These are phyloP conservation scores for Pocillopora grandis DNA, from an alignment of 92 coral and sea anemone genomes.

Conservation along the genomic window DNA sequence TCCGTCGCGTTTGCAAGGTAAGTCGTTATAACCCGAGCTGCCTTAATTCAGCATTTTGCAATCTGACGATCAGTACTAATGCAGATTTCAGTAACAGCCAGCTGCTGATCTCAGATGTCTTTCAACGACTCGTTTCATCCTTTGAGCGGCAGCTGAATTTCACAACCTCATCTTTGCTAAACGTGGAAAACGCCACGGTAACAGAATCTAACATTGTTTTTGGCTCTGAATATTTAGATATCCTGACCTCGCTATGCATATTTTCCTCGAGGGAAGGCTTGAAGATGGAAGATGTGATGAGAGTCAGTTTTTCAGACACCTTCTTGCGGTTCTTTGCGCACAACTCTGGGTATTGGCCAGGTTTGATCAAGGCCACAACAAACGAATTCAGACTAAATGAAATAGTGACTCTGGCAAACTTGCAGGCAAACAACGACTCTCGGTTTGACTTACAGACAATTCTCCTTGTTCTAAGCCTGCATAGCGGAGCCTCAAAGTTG, in stretches of 20 bases:
- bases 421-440: slow-evolving; percentile 22
- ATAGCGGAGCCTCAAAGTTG: slow-evolving; percentile 58
- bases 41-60: slow-evolving; percentile 33
- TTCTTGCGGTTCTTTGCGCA: slow-evolving; percentile 52
- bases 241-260: slow-evolving; percentile 57
- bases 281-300: slow-evolving; percentile 38
- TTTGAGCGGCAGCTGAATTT: slow-evolving; percentile 50
- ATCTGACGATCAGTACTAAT: slow-evolving; percentile 2
- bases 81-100: neutral
- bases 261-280: slow-evolving; percentile 47
- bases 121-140: slow-evolving; percentile 59
- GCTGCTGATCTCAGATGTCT: slow-evolving; percentile 32
- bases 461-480: slow-evolving; percentile 53
- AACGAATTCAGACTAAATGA: slow-evolving; percentile 50
- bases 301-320: slow-evolving; percentile 24
- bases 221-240: slow-evolving; percentile 61
- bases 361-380: slow-evolving; percentile 40
- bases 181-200: slow-evolving; percentile 2
- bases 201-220: slow-evolving; percentile 52
- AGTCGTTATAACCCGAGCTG: slow-evolving; percentile 47
- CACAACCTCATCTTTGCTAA: slow-evolving; percentile 6
- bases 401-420: slow-evolving; percentile 35
- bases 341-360: slow-evolving; percentile 62
- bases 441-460: slow-evolving; percentile 59
- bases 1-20: slow-evolving; percentile 71